These are phyloP conservation scores for Andrena fulva DNA, from an alignment of 2,888 invertebrate genomes.

Conservation along the genomic window DNA sequence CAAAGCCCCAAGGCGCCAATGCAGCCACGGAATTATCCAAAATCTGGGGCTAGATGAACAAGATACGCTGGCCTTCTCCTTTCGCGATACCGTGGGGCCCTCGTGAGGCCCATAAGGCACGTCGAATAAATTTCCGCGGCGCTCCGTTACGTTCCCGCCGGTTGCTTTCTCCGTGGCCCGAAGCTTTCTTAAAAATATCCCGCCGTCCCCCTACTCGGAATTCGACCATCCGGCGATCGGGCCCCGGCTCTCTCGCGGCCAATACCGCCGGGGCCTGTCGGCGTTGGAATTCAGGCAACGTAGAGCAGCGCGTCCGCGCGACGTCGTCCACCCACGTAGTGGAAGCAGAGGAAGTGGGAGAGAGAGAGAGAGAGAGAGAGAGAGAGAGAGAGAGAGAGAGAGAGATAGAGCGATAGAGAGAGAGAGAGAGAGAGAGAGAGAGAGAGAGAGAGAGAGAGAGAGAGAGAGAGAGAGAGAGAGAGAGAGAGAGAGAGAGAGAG, in stretches of 20 bases:
- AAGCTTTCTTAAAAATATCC: constrained; percentile 49
- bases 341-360: constrained; percentile 12
- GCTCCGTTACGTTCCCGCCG: constrained; percentile 27
- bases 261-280: constrained; percentile 17
- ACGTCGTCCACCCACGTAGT: constrained; percentile 60
- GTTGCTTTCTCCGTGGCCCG: constrained; percentile 37
- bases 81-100: not conserved
- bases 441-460: too few relatives aligned
- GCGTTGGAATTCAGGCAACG: constrained; percentile 58
- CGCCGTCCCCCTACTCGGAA: constrained; percentile 35
- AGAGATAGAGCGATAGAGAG: constrained; percentile 1
- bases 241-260: constrained; percentile 22
- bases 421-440: not conserved
- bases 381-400: not conserved
- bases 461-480: too few relatives aligned
- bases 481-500: constrained; percentile 1
- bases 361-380: constrained; percentile 19
- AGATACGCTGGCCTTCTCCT: not conserved
- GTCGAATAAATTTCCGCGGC: constrained; percentile 27
- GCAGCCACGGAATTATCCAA: not conserved
- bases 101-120: not conserved
- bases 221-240: constrained; percentile 44
- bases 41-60: not conserved
- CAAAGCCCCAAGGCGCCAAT: not conserved
- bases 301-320: constrained; percentile 49